These are phyloP conservation scores for Cancer borealis DNA, from an alignment of 2,888 invertebrate genomes.

Conservation along the genomic window DNA sequence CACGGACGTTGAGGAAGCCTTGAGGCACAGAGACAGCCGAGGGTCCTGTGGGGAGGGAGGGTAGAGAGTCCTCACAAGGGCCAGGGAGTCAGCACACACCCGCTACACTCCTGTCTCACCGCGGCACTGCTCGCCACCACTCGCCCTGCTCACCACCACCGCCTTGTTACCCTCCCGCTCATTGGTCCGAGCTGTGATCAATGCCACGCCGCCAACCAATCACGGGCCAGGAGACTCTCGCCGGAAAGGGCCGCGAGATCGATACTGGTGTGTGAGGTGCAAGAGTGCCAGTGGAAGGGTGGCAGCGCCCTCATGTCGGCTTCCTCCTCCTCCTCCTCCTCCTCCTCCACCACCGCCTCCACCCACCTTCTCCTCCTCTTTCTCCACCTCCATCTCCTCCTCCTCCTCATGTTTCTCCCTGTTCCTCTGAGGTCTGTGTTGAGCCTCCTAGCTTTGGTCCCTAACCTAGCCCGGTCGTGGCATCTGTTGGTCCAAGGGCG, in stretches of 20 bases:
- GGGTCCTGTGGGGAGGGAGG: constrained; percentile 15
- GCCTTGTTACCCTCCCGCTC: not conserved
- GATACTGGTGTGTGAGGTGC: constrained; percentile 42
- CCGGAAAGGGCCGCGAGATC: not conserved
- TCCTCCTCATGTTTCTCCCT: not conserved
- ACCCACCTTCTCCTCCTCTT: not conserved
- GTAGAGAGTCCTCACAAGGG: constrained; percentile 18
- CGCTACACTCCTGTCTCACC: constrained; percentile 32
- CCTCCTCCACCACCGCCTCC: not conserved
- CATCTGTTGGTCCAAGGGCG: not conserved
- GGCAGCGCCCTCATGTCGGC: constrained; percentile 33
- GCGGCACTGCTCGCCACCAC: constrained; percentile 31
- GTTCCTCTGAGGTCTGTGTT: not conserved
- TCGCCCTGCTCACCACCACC: not conserved
- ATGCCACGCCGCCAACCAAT: not conserved
- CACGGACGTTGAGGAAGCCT: not conserved
- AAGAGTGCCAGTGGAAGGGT: constrained; percentile 39
- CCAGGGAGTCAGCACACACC: constrained; percentile 26
- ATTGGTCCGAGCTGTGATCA: constrained; percentile 27
- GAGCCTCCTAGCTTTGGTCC: not conserved
- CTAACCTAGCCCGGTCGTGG: not conserved
- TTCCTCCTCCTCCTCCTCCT: constrained; percentile 22
- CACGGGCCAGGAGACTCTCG: not conserved
- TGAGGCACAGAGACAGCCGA: not conserved
- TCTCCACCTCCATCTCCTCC: not conserved